phyloP scores from a whole-genome alignment of 2,888 invertebrate species.

The Drosophila neonasuta region DNA sequence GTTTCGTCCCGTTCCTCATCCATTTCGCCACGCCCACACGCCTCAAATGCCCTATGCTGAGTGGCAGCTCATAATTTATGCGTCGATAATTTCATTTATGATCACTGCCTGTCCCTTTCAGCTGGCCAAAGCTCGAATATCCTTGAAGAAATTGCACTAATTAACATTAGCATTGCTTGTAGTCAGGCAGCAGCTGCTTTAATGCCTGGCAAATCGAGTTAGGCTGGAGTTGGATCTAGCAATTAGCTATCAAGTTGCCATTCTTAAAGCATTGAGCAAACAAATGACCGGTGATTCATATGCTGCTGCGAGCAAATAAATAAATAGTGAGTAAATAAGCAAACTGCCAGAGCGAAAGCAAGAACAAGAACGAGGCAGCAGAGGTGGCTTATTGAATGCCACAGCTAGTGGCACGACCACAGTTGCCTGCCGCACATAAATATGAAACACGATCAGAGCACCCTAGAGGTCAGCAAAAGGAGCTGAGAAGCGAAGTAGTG shows the following conservation, averaged over 20 bases:
- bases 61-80: conserved; percentile 43
- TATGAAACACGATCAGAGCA: conserved; percentile 61
- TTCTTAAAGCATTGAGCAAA: conserved; percentile 27
- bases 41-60: conserved; percentile 7
- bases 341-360: conserved; percentile 52
- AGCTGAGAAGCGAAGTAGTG: not conserved
- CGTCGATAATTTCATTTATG: conserved; percentile 60
- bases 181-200: conserved; percentile 5
- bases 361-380: not conserved
- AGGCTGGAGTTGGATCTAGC: not conserved
- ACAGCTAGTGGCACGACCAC: conserved; percentile 7
- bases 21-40: conserved; percentile 32
- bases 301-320: conserved; percentile 41
- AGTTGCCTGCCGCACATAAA: conserved; percentile 48
- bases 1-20: conserved; percentile 36
- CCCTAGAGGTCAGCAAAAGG: conserved; percentile 42
- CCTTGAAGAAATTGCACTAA: conserved; percentile 33
- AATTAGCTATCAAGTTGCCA: not conserved
- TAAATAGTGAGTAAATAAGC: conserved; percentile 58
- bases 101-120: conserved; percentile 42
- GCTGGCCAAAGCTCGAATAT: conserved; percentile 1
- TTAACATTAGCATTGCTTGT: conserved; percentile 25
- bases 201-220: conserved; percentile 41
- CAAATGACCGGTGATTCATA: conserved; percentile 41
- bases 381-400: conserved; percentile 61